Base-by-base conservation (phyloP, 1,140 invertebrate species). In the Drosophila insularis region DNA sequence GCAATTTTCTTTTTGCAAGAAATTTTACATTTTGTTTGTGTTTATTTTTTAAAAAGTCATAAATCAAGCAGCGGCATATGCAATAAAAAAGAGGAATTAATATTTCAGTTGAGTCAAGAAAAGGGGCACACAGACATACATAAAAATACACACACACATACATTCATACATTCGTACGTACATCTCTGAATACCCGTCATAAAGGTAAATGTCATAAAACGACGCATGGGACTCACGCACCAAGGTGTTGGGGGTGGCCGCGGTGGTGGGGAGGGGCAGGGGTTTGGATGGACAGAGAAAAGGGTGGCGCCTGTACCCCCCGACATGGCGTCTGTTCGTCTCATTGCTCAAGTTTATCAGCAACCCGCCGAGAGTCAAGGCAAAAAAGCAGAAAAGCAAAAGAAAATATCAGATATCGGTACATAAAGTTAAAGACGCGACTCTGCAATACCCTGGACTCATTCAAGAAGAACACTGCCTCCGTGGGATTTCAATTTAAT, bases 171-270 rank as follows among this genome's bases (percentile, higher is more conserved):
- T 21, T 21, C 1, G 21, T 21, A 21, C 21, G 23, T 46, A 68
- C 69, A 66, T 37, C 63, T 62, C 43, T 21, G 77, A 78, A 78
- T 78, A 89, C 74, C 77, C 84, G 84, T 80, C 84, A 84, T 89
- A 89, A 89, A 89, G 78, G 84, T 75, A 80, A 80, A 89, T 89
- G 84, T 89, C 84, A 89, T 89, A 89, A 89, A 89, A 74, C 68
- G 80, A 80, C 81, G 68, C 69, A 73, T 74, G 81, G 63, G 46
- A 60, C 37, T 70, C 40, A 39, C 58, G 23, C 13, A 46, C 50
- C 7, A 7, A 68, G 19, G 10, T 8, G 8, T 27, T 50, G 17
- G 43, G 7, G 19, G 17, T 17, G 10, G n/a, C 8, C 35, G 37
- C 32, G 53, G n/a, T n/a, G n/a, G n/a, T 14, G 3, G 35, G 21